Evolutionary conservation across 2,797 vertebrate species (phyloP).

Genomic region (Microctenopoma stevenorrisi): DNA sequence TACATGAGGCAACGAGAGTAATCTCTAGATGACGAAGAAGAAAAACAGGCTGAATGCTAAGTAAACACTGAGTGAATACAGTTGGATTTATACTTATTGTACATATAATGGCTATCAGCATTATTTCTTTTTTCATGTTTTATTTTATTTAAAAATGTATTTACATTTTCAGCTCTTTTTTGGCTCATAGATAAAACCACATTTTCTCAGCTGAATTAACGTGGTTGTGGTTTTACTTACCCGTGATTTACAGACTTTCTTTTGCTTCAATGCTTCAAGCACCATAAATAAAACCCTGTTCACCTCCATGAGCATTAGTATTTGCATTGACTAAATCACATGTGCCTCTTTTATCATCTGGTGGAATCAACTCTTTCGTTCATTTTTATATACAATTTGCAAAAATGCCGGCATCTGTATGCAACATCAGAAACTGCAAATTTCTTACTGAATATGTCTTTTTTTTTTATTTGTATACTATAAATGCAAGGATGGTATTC

Average conservation of each 20-base stretch:
- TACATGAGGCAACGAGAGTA: conserved; percentile 64
- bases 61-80: conserved; percentile 21
- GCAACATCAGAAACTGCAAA: not conserved
- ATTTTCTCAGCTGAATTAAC: not conserved
- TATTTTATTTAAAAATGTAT: not conserved
- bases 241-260: no score
- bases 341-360: not conserved
- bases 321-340: no score
- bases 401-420: conserved; percentile 3
- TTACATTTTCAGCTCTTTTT: not conserved
- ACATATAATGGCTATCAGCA: not conserved
- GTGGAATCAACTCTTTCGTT: not conserved
- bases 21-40: conserved; percentile 62
- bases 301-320: no score
- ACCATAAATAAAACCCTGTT: no score
- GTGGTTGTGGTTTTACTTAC: not conserved
- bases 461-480: not conserved
- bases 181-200: not conserved
- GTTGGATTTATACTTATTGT: not conserved
- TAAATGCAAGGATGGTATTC: not conserved
- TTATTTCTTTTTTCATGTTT: not conserved
- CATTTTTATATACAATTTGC: not conserved
- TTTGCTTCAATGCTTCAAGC: no score
- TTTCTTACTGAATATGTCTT: not conserved
- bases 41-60: conserved; percentile 36